Evolutionary conservation across 2,888 invertebrate genomes (phyloP).

Genomic region (Lithosia quadra): DNA sequence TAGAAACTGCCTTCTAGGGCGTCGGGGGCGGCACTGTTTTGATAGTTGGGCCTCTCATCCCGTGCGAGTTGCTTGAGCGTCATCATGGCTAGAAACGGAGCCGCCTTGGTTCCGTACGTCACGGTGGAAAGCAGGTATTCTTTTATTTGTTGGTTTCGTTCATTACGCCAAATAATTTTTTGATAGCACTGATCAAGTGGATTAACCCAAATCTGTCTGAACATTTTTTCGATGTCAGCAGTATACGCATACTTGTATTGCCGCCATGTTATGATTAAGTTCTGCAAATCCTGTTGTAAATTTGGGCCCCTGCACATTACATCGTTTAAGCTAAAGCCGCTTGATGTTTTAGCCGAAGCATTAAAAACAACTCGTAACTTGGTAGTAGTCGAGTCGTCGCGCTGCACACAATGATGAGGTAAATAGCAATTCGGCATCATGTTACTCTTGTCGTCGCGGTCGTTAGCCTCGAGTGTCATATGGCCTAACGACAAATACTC

Average conservation of each 20-base stretch:
- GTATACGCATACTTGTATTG: constrained; percentile 26
- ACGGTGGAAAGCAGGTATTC: constrained; percentile 13
- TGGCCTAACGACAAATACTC: constrained; percentile 14
- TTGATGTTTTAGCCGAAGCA: constrained; percentile 7
- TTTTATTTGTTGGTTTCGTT: not conserved
- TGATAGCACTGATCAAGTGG: constrained; percentile 21
- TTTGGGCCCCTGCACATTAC: constrained; percentile 30
- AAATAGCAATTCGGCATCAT: not conserved
- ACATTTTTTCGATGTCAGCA: constrained; percentile 37
- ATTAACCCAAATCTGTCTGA: constrained; percentile 23
- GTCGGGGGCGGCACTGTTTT: not conserved
- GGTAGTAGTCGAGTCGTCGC: constrained; percentile 10
- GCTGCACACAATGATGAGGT: constrained; percentile 12
- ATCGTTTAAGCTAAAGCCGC: constrained; percentile 13
- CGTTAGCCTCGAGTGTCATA: not conserved
- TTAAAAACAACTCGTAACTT: constrained; percentile 16
- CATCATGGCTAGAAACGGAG: constrained; percentile 15
- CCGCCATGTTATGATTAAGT: constrained; percentile 31
- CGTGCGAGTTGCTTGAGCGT: constrained; percentile 7
- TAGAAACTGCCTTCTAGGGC: constrained; percentile 5
- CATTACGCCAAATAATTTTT: constrained; percentile 12
- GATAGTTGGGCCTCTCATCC: not conserved
- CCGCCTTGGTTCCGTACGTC: constrained; percentile 11
- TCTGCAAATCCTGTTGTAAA: constrained; percentile 31
- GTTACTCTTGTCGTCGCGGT: constrained; percentile 3